Evolutionary conservation across 2,888 invertebrate genomes (phyloP), one percentile per base, ranked within the genome.

Genomic region (Aradus depressus): DNA sequence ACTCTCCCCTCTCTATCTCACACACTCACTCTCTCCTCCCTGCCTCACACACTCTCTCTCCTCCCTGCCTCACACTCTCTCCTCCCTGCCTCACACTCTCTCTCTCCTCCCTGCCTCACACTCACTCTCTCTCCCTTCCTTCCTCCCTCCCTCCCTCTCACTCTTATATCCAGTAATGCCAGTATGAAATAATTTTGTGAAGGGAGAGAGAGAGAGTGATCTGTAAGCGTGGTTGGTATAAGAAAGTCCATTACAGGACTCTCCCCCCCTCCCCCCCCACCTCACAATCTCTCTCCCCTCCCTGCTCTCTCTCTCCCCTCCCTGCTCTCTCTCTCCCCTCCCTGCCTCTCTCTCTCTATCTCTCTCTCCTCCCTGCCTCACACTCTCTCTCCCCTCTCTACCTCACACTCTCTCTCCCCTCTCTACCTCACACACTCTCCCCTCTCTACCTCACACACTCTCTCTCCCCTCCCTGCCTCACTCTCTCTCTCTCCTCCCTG

Each of bases 351-450:
- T 6, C 38, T 38, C 16, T 38, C 38, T 38, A 4, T 18, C 35
- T 35, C 28, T 21, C 22, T 26, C 25, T 44, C 38, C 26, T 32
- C 26, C 23, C 37, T 23, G n/a, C 26, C 41, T 41, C 25, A 12
- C 22, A 12, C 34, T 35, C 34, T 21, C 19, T 22, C 14, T 31
- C n/a, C 10, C 21, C 21, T 41, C 41, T 16, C 23, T 38, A 28
- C 41, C 39, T 49, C 41, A 28, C 41, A 26, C 41, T 41, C 41
- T 41, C 41, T 38, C 38, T 38, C 49, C 25, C 41, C 21, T 21
- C 32, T 22, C 38, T 38, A 19, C 22, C 38, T 38, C 38, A 21
- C 38, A 4, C n/a, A n/a, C n/a, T n/a, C 28, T 44, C n/a, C n/a
- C n/a, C n/a, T n/a, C n/a, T 32, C 28, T 44, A 14, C 19, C 28